Base-by-base conservation (phyloP, 2,888 invertebrate species). In the Lydus trimaculatus region DNA sequence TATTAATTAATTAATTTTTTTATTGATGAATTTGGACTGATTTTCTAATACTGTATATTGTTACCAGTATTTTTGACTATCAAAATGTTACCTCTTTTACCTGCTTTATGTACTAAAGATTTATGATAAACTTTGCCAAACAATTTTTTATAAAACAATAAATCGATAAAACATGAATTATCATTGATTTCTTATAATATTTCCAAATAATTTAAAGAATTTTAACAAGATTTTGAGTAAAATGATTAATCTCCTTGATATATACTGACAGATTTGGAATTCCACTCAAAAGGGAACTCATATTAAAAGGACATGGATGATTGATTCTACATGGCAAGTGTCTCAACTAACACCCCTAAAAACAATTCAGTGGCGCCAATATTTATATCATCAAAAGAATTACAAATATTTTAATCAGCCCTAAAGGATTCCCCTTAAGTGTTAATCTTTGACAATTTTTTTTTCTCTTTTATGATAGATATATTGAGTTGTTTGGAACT, bases 241-340 rank as follows among this genome's bases (percentile, higher is more conserved):
- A 56, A 56, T 56, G 56, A 56, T 56, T 56, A n/a, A 56, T 56
- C 15, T 56, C 28, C 25, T 15, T 11, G 15, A 56, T n/a, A 56
- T n/a, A 4, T 28, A 69, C 39, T 62, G 69, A 69, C 69, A 62
- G 65, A 25, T 56, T 56, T 8, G 0, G 8, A 28, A 56, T 56
- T 28, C 56, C 63, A 61, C 36, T 48, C 23, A 61, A 65, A 64
- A 66, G 69, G 66, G 66, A 48, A 64, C 63, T 17, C 63, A 52
- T 58, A 52, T 70, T 66, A 58, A 66, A 56, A 33, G 69, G 69
- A 70, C 63, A 64, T 31, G 69, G 64, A n/a, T 58, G 48, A 70
- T 70, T 70, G 63, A 58, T 15, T 65, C 36, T 56, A 13, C 3
- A 31, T n/a, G 31, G 23, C 28, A 56, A 56, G 56, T 56, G 25